phyloP scores from a whole-genome alignment of 2,113 vertebrate species.

The Bubalus kerabau region DNA sequence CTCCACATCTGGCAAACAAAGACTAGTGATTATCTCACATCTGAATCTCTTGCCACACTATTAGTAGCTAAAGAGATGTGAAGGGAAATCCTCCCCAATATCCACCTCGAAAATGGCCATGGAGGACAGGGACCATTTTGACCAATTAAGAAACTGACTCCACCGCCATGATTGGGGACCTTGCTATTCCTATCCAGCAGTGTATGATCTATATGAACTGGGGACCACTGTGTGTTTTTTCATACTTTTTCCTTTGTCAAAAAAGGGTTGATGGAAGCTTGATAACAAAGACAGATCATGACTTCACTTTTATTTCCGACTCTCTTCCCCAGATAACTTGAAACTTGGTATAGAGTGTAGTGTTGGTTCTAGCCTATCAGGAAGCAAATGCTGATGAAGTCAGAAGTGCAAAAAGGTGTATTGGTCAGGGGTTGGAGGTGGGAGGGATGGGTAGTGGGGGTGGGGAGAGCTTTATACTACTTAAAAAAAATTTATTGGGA shows the following conservation, averaged over 20 bases:
- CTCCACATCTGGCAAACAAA: not conserved
- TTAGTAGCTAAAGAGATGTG: not conserved
- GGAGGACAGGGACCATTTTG: not conserved
- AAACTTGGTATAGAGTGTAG: not conserved
- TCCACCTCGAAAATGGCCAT: not conserved
- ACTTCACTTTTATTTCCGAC: not conserved
- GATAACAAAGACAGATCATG: not conserved
- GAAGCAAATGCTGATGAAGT: not conserved
- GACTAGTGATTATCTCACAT: not conserved
- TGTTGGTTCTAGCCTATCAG: not conserved
- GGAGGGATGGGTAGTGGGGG: not conserved
- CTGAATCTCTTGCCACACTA: not conserved
- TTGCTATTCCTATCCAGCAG: not conserved
- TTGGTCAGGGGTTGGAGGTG: not conserved
- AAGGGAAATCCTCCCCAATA: not conserved
- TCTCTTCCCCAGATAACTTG: not conserved
- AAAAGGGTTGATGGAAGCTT: not conserved
- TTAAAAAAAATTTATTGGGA: not conserved
- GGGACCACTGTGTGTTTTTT: not conserved
- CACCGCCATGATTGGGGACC: not conserved
- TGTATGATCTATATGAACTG: not conserved
- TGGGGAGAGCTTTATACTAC: not conserved
- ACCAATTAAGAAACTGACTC: not conserved
- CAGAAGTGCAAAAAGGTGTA: not conserved
- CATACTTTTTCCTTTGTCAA: not conserved